These are phyloP conservation scores for Petroica traversi DNA, from an alignment of 2,113 vertebrate genomes.

Conservation along the genomic window DNA sequence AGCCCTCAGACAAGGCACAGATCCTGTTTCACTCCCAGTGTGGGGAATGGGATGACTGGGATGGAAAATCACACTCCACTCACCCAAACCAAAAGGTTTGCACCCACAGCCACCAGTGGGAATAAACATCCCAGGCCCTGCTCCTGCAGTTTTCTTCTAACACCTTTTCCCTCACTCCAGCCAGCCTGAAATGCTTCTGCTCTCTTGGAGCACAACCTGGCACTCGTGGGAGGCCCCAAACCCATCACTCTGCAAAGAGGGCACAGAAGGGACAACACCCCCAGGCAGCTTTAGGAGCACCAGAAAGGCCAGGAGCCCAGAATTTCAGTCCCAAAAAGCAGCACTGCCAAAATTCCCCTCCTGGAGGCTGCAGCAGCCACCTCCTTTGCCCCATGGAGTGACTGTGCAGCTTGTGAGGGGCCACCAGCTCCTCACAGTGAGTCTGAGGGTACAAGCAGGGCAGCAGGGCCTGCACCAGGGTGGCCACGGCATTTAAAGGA, in stretches of 20 bases:
- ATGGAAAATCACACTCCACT: neutral
- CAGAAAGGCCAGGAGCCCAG: neutral
- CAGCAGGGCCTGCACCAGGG: neutral
- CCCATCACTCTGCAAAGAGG: neutral
- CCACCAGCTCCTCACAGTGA: neutral
- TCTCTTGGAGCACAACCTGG: neutral
- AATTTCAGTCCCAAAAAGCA: too few relatives aligned
- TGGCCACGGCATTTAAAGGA: neutral
- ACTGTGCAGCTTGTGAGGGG: neutral
- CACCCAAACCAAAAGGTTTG: neutral
- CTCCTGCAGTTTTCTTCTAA: neutral
- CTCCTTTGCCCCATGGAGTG: neutral
- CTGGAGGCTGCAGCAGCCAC: neutral
- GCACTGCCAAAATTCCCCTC: neutral
- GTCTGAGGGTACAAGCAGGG: neutral
- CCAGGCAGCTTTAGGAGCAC: neutral
- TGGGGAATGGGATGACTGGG: neutral
- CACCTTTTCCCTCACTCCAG: neutral
- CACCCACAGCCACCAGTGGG: neutral
- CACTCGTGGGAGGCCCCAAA: neutral
- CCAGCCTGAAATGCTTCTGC: neutral
- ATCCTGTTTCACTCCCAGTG: neutral
- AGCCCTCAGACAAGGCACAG: neutral
- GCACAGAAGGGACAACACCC: neutral
- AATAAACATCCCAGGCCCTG: neutral